Evolutionary conservation across 2,797 vertebrate species (phyloP).

Genomic region (Macropus fuliginosus): DNA sequence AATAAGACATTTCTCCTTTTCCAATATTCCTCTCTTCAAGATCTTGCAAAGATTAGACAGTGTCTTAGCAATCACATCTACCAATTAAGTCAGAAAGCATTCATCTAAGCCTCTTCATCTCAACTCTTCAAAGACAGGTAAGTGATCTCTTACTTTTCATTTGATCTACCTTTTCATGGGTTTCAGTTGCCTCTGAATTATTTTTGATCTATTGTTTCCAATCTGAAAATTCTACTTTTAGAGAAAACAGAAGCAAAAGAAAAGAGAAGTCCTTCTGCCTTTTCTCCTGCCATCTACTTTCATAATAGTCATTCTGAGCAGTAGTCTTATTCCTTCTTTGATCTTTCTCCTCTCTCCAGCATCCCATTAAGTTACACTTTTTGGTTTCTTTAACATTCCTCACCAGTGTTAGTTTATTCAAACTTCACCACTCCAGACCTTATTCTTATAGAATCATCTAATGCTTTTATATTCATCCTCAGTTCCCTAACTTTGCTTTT

Average conservation of each 20-base stretch:
- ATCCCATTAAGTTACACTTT: neutral
- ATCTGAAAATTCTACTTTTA: neutral
- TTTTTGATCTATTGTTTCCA: neutral
- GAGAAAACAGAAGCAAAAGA: neutral
- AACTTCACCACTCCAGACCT: neutral
- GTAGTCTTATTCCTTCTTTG: neutral
- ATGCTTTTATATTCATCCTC: neutral
- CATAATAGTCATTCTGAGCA: neutral
- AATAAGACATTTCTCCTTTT: neutral
- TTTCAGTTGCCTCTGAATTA: neutral
- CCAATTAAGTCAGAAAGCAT: neutral
- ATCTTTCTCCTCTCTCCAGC: neutral
- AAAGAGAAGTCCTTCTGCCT: neutral
- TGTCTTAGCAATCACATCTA: neutral
- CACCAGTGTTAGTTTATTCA: neutral
- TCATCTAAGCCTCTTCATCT: neutral
- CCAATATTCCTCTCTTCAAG: neutral
- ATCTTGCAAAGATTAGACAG: neutral
- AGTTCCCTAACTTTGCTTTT: neutral
- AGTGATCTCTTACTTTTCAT: neutral
- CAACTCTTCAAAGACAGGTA: neutral
- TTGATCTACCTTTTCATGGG: neutral
- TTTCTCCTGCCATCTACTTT: neutral
- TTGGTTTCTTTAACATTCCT: neutral
- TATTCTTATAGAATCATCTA: neutral